Base-by-base conservation (phyloP, 2,797 vertebrate genomes). In the Syngnathus acus region DNA sequence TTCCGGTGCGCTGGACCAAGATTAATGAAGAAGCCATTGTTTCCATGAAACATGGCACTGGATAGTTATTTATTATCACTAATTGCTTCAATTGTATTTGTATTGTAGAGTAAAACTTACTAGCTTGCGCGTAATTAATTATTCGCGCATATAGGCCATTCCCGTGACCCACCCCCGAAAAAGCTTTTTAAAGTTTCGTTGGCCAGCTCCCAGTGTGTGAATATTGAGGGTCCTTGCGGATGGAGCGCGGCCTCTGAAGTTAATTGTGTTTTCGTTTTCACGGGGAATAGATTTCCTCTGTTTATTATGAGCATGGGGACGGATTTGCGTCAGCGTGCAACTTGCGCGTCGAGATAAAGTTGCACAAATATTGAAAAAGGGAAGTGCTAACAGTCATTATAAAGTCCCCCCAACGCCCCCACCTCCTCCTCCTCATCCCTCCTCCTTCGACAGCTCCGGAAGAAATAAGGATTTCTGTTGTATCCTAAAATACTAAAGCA, bases 311-410 rank as follows among this genome's bases (percentile, higher is more conserved):
- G 92, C 93, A 83, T 89, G 85, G 85, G 89, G 91, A 87, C 95
- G 95, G 96, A 98, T 98, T 95, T 98, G 96, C 97, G 97, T 98
- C 96, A 98, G 84, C 84, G 83, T 89, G 91, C 95, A 92, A 95
- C 92, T 96, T 97, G 95, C 90, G 87, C 89, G 89, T 89, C 88
- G 93, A 96, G 97, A 99, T 98, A 97, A 99, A 97, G 93, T 95
- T 93, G 93, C 93, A 94, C 93, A 97, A 97, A 96, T 97, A 96
- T 95, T 94, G 93, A 93, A 93, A 94, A 88, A 92, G 91, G 96
- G 97, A 99, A 98, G 93, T 93, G 93, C 93, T 94, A 92, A 82
- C 89, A 90, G 93, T 94, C 93, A 94, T 95, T 96, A 96, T 95
- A 92, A 92, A 94, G 89, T 88, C 70, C 3, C 32, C 51, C 81